Evolutionary conservation across 2,888 invertebrate genomes (phyloP), one percentile per base, ranked within the genome.

Genomic region (Dasypolia templi): DNA sequence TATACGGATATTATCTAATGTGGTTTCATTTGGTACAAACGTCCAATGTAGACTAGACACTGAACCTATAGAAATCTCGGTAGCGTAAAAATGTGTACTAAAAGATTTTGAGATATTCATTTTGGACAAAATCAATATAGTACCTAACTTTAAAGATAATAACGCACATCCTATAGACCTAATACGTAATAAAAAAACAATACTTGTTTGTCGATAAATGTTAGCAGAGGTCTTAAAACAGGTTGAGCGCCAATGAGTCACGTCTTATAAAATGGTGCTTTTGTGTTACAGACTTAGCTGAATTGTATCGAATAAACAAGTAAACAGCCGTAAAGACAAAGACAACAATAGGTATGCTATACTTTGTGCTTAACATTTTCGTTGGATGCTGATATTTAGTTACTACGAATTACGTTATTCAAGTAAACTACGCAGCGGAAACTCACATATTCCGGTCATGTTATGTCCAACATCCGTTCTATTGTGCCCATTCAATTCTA

Each of bases 401-500:
- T 73, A 82, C 75, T 68, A 85, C 44, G 68, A 79, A 78, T 82
- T 84, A 83, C 69, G 78, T 82, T 82, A 82, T 86, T 87, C 79
- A 86, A 87, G 86, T 85, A 84, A 85, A 86, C 72, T 84, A 88
- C 82, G 71, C 88, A 89, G 86, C 93, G 95, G 93, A 94, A 93
- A 92, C 91, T 86, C 89, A 87, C 90, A 90, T 91, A 91, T 93
- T 92, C 91, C 91, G 91, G 91, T 91, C 89, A 92, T 92, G 89
- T 89, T 88, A 89, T 91, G 90, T 90, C 91, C 91, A 93, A 94
- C 93, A 92, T 95, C 94, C 95, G 94, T 85, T 91, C 90, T 87
- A 92, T 95, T 94, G 92, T 94, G 86, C 84, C 82, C 89, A 86
- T 90, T 91, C 88, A 91, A 90, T 90, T 86, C 84, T 86, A 84